Evolutionary conservation across 2,113 vertebrate species (phyloP).

Genomic region (Tragelaphus strepsiceros): DNA sequence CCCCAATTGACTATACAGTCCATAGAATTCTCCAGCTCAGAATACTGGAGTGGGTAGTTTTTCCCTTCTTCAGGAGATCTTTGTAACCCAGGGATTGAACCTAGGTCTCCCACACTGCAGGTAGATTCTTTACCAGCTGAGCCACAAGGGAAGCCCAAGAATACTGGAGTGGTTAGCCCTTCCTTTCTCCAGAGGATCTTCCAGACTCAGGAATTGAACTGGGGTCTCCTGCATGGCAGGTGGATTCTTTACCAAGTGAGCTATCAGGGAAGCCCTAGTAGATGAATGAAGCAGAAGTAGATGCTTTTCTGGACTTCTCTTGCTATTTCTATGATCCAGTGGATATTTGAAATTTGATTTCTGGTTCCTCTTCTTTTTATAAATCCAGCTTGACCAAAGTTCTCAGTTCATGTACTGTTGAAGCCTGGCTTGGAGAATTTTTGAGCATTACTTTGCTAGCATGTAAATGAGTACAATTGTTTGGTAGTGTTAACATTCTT

Average conservation of each 20-base stretch:
- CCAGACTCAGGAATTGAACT: accelerated
- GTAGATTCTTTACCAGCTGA: background rate
- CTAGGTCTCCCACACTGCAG: background rate
- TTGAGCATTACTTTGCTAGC: background rate
- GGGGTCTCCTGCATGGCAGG: background rate
- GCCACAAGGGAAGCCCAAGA: background rate
- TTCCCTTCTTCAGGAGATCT: background rate
- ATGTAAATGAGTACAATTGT: background rate
- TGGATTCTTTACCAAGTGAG: background rate
- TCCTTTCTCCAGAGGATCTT: background rate
- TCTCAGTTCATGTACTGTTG: background rate
- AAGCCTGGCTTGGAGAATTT: background rate
- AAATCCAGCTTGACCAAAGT: background rate
- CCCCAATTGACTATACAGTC: background rate
- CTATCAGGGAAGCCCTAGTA: background rate
- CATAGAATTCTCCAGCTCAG: background rate
- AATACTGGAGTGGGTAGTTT: background rate
- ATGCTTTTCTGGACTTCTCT: background rate
- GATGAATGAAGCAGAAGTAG: background rate
- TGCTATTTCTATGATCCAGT: background rate
- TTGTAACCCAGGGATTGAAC: background rate
- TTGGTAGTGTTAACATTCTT: background rate
- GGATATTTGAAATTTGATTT: background rate
- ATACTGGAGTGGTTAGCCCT: background rate
- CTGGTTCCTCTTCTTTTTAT: background rate